Base-by-base conservation (phyloP, 2,888 invertebrate genomes). In the Pseudococcus jackbeardsleyi region DNA sequence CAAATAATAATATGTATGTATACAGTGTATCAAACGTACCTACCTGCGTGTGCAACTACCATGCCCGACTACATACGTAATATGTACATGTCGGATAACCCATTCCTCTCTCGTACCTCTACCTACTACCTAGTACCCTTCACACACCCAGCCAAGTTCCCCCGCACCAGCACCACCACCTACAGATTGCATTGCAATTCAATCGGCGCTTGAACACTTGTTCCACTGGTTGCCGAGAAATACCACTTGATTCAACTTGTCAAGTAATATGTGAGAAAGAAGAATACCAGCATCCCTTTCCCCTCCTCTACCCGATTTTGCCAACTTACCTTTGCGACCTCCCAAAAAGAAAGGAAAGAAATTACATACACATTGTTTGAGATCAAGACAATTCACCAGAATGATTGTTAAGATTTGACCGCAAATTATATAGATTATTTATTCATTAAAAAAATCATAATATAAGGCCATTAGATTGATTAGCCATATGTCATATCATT, bases 21-120 rank as follows among this genome's bases (percentile, higher is more conserved):
- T 11, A 22, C 26, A 68, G 68, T 54, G 68, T 68, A 68, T 26
- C 26, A 68, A 22, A 68, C 26, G 68, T 68, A 68, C 68, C 68
- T 68, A 26, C 68, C 68, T 68, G 68, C 68, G 68, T 68, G 68
- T 68, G 68, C 68, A 68, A 68, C 68, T 68, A 68, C 68, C 68
- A 26, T 26, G 26, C 68, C 68, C 12, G 68, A 19, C 68, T 26
- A 68, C 22, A n/a, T 15, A 68, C 68, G n/a, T 54, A 54, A 54
- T 54, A 17, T 4, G n/a, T 54, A 54, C 68, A 9, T 68, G 42
- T 42, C 42, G 42, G 42, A 42, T 42, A 42, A 42, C 42, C 42
- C 42, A 42, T 22, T 26, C 68, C 68, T 7, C 26, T 64, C 68
- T 22, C 19, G 8, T 19, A 50, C 64, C 64, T 64, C 64, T 22